Evolutionary conservation across 2,797 vertebrate genomes (phyloP).

Genomic region (Coreius guichenoti): DNA sequence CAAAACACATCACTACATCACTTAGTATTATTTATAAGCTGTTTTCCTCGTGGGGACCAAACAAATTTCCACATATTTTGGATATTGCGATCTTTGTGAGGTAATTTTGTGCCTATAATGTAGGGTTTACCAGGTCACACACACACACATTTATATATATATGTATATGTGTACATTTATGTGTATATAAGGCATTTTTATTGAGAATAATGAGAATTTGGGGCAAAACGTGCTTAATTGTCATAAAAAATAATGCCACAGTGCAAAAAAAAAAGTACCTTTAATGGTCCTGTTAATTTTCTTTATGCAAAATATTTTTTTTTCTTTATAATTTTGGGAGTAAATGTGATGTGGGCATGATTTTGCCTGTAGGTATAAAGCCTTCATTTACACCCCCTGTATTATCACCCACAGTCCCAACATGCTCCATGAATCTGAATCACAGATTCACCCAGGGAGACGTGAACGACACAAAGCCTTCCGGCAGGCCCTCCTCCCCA

Average conservation of each 20-base stretch:
- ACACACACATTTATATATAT: too few relatives aligned
- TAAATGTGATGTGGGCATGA: background rate
- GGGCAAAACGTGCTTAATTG: background rate
- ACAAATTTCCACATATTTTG: too few relatives aligned
- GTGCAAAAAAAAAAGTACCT: background rate
- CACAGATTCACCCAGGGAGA: slow-evolving; percentile 1
- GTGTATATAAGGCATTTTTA: too few relatives aligned
- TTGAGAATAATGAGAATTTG: background rate
- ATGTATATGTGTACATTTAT: too few relatives aligned
- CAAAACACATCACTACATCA: too few relatives aligned
- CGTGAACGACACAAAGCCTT: slow-evolving; percentile 2
- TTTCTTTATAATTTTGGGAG: background rate
- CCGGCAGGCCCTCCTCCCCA: background rate
- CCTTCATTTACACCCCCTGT: slow-evolving; percentile 3
- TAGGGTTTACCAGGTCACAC: too few relatives aligned
- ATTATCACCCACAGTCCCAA: slow-evolving; percentile 3
- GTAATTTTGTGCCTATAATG: too few relatives aligned
- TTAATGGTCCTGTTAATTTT: background rate
- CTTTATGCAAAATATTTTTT: background rate
- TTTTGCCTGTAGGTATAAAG: background rate
- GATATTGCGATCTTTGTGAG: too few relatives aligned
- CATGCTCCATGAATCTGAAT: slow-evolving; percentile 37
- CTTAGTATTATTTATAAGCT: too few relatives aligned
- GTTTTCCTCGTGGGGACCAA: too few relatives aligned
- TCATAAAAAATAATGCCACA: background rate